phyloP scores from a whole-genome alignment of 2,888 invertebrate genomes.

The Drosophila flavopinicola region DNA sequence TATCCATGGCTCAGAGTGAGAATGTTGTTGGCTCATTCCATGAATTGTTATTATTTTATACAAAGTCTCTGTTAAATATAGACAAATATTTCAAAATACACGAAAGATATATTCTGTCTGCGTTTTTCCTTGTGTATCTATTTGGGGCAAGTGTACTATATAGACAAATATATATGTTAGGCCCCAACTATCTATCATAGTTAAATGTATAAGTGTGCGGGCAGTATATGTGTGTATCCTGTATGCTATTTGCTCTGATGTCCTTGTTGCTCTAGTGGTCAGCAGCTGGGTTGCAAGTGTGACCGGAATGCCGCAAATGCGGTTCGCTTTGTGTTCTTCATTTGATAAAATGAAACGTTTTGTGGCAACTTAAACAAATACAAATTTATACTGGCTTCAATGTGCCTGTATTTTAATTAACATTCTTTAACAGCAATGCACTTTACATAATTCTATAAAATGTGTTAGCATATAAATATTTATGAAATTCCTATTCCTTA shows the following conservation, averaged over 20 bases:
- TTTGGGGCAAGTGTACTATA: slow-evolving; percentile 7
- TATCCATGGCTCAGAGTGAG: too few species aligned
- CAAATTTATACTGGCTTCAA: background rate
- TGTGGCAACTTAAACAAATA: background rate
- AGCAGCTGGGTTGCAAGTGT: slow-evolving; percentile 8
- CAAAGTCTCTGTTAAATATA: too few species aligned
- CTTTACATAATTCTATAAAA: background rate
- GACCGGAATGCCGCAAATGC: slow-evolving; percentile 1
- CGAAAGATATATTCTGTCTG: too few species aligned
- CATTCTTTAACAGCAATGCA: background rate
- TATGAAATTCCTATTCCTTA: background rate
- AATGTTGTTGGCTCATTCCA: too few species aligned
- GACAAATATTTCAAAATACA: too few species aligned
- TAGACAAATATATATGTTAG: too few species aligned
- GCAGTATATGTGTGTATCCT: background rate
- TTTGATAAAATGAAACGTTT: slow-evolving; percentile 11
- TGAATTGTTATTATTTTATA: too few species aligned
- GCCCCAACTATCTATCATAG: slow-evolving; percentile 21
- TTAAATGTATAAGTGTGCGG: background rate
- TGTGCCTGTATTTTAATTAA: background rate
- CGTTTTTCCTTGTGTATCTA: background rate
- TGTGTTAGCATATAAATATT: too few species aligned
- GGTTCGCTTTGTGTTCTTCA: slow-evolving; percentile 2
- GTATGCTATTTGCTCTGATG: too few species aligned
- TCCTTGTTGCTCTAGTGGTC: background rate